Evolutionary conservation across 2,888 invertebrate genomes (phyloP).

Genomic region (Dinocampus coccinellae): DNA sequence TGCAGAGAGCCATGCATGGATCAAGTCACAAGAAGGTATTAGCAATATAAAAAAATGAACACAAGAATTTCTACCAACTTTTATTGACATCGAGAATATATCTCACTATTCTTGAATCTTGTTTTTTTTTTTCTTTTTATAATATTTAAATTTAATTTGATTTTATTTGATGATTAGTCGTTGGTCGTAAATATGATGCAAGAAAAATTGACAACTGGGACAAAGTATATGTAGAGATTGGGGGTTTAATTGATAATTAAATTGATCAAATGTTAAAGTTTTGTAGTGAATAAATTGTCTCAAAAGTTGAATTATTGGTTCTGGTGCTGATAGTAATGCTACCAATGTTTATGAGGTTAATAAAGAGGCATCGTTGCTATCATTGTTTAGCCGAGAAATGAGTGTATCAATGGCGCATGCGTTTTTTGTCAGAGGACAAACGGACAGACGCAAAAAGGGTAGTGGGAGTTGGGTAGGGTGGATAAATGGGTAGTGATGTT

Average conservation of each 20-base stretch:
- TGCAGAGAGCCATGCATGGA: conserved; percentile 54
- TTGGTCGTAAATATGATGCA: background rate
- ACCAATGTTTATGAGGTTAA: background rate
- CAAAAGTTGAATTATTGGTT: background rate
- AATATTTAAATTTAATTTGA: background rate
- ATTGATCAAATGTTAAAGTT: background rate
- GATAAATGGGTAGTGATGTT: conserved; percentile 61
- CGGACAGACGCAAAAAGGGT: conserved; percentile 25
- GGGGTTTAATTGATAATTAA: background rate
- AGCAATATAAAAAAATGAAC: conserved; percentile 17
- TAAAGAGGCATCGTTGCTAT: conserved; percentile 53
- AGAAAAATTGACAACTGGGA: background rate
- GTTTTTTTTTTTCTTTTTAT: background rate
- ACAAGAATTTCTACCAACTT: too few species aligned
- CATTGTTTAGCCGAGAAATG: conserved; percentile 69
- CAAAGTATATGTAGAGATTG: background rate
- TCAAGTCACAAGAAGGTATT: conserved; percentile 47
- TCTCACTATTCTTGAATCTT: background rate
- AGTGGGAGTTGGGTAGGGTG: conserved; percentile 24
- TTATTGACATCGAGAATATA: too few species aligned
- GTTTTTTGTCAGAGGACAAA: conserved; percentile 48
- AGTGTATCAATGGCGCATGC: conserved; percentile 62
- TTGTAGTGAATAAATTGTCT: background rate
- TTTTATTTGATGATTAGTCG: background rate
- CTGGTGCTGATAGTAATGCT: background rate